Evolutionary conservation across 2,113 vertebrate genomes (phyloP), one percentile per base, ranked within the genome.

Genomic region (Calypte anna): DNA sequence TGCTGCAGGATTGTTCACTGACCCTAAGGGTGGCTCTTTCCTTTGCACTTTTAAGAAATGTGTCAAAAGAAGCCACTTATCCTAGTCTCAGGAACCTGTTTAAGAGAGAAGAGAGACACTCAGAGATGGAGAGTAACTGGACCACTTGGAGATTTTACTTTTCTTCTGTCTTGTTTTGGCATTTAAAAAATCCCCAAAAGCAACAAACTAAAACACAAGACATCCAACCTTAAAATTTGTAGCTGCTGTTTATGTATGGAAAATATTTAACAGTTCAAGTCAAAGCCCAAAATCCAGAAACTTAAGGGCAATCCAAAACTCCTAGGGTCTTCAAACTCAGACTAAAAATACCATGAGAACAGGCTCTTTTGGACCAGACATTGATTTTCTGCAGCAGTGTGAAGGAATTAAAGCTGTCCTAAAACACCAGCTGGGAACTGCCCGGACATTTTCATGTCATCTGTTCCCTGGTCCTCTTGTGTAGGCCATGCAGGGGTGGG

Each of bases 251-350:
- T 83, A 74, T 89, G 36, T 55, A 91, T 82, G 90, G 94, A 93
- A 96, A 96, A 93, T 76, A 80, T 77, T 87, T 79, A 91, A 73
- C 50, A 86, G 88, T 40, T 94, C 86, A 74, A 94, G 90, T 88
- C 68, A 90, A 93, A 90, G 31, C 20, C 73, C 53, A 72, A 55
- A 76, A 91, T 70, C 88, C 78, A 95, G 88, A 88, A 85, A 74
- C 48, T 46, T 77, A 68, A 61, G 28, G 78, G n/a, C 63, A 91
- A 95, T 93, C 79, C 82, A 93, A 77, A 96, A 94, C 90, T 83
- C 87, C 82, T 72, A 78, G 63, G 55, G 87, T 94, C 91, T 80
- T 86, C 84, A 93, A 82, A 92, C 94, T 95, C 88, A 75, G 50
- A 78, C 86, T 90, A 78, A 93, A 93, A 92, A 90, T 75, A 93